These are phyloP conservation scores for Cecropterus lyciades DNA, from an alignment of 1,140 invertebrate genomes.

Conservation along the genomic window DNA sequence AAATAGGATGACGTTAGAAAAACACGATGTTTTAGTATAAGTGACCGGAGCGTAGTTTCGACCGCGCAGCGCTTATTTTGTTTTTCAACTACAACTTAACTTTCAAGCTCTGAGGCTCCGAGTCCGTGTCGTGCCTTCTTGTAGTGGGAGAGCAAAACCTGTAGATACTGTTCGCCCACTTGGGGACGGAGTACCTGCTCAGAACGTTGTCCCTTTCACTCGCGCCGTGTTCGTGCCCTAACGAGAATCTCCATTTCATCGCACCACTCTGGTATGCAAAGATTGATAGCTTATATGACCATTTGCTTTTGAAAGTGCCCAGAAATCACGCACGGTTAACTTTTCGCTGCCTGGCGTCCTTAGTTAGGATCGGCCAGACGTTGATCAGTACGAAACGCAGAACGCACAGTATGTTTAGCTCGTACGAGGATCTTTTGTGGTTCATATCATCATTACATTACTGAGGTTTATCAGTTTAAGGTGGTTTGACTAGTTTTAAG, in stretches of 20 bases:
- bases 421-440: constrained; percentile 48
- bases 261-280: constrained; percentile 83
- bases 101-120: constrained; percentile 73
- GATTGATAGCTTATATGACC: constrained; percentile 84
- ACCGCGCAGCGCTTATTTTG: constrained; percentile 62
- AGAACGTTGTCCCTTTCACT: constrained; percentile 69
- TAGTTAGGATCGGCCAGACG: constrained; percentile 70
- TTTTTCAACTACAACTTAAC: constrained; percentile 73
- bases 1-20: not conserved
- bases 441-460: constrained; percentile 59
- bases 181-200: constrained; percentile 74
- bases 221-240: constrained; percentile 42
- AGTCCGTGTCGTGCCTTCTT: constrained; percentile 71
- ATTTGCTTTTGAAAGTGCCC: constrained; percentile 81
- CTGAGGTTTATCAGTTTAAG: constrained; percentile 53
- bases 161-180: constrained; percentile 80
- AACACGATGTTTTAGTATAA: constrained; percentile 37
- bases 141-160: constrained; percentile 84
- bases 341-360: constrained; percentile 82
- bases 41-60: constrained; percentile 50
- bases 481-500: constrained; percentile 53
- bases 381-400: constrained; percentile 34
- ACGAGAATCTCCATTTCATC: constrained; percentile 68
- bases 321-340: constrained; percentile 83
- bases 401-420: constrained; percentile 31